Conservation (phyloP, 2,888 invertebrate species). For the Dendrolimus houi region DNA sequence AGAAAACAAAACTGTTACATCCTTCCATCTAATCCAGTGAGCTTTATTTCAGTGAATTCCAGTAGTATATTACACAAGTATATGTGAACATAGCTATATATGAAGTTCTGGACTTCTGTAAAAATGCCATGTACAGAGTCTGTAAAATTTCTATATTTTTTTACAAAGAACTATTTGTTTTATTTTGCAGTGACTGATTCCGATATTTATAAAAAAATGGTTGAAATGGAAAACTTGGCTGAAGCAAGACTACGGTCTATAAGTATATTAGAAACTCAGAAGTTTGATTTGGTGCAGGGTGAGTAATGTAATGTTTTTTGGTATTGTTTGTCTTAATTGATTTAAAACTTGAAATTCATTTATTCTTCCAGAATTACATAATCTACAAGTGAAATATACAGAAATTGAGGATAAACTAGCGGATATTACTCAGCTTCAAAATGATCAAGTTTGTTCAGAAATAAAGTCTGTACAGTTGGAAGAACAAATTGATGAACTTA, state of each 20-base stretch:
- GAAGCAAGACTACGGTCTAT: slow-evolving; percentile 77
- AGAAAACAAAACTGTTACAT: too few species aligned
- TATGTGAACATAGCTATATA: too few species aligned
- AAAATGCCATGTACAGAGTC: too few species aligned
- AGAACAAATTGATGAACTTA: slow-evolving; percentile 81
- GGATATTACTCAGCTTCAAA: slow-evolving; percentile 79
- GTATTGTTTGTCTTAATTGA: too few species aligned
- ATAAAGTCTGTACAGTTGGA: slow-evolving; percentile 87
- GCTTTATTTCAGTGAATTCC: too few species aligned
- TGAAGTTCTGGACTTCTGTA: too few species aligned
- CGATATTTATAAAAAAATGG: slow-evolving; percentile 65
- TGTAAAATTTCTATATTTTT: too few species aligned
- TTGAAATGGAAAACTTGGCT: slow-evolving; percentile 64
- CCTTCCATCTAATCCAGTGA: too few species aligned
- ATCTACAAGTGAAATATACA: slow-evolving; percentile 78
- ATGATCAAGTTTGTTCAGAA: slow-evolving; percentile 84
- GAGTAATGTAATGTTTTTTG: slow-evolving; percentile 12
- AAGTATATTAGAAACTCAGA: slow-evolving; percentile 79
- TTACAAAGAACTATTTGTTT: slow-evolving; percentile 2
- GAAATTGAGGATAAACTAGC: slow-evolving; percentile 78
- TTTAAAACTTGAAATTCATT: neutral
- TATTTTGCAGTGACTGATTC: slow-evolving; percentile 63
- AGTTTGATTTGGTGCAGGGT: slow-evolving; percentile 81
- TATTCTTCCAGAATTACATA: slow-evolving; percentile 65
- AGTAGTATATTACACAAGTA: too few species aligned